Base-by-base conservation (phyloP, 2,113 vertebrate genomes). In the Petrocephalus microphthalmus region DNA sequence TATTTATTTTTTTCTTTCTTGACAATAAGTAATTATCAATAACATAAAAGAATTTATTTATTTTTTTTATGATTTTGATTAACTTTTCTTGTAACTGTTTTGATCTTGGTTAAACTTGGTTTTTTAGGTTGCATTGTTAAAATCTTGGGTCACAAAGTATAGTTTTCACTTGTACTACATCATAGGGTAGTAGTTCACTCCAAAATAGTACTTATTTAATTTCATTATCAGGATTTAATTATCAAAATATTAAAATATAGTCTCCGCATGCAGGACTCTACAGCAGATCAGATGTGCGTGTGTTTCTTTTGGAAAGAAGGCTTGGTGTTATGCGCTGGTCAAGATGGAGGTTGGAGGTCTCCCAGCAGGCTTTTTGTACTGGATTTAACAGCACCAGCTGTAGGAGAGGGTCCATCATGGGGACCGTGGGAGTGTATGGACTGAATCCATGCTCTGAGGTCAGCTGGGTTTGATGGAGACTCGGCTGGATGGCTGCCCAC, bases 321-420 rank as follows among this genome's bases (percentile, higher is more conserved):
- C 83, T 67, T 85, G 49, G 49, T 74, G 67, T 71, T 83, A 52
- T 10, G 51, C 56, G 37, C 82, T 82, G 86, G 47, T 22, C 19
- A 47, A 81, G 19, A 29, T 33, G 78, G 67, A 74, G n/a, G 84
- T 54, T 87, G 87, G 86, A 83, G 87, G 29, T 54, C 54, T 51
- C 85, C 81, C 71, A 89, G 78, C 74, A 51, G 74, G 82, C 86
- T 81, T 56, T 71, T 49, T 22, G 89, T 64, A 49, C 89, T 64
- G 37, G 25, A 87, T 82, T 81, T 53, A 82, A 60, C 83, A 88
- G 64, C 88, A 42, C 47, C 88, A 90, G 91, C 88, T 87, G 87
- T 81, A 88, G 33, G 81, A 84, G 71, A 83, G 83, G 87, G 87
- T 74, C 84, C 25, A 83, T n/a, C 19, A 33, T 57, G 83, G 37